A percentile compares a stretch with the other conserved stretches of the same genome.
Evolutionary conservation across 2,888 invertebrate species (phyloP).

Genomic region (Melikaiella ostensackeni): DNA sequence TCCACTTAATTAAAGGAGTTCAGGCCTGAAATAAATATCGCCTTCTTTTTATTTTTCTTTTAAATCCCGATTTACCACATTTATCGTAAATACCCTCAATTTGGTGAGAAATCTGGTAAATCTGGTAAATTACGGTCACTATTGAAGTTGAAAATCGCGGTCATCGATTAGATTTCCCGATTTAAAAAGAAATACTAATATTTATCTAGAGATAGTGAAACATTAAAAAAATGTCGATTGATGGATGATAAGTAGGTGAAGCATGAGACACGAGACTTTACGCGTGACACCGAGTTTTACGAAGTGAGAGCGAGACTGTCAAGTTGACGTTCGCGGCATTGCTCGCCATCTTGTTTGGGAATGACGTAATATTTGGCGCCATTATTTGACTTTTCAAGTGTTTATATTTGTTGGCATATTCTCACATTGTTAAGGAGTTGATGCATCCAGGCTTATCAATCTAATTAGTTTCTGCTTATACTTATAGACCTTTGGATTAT

Average conservation of each 20-base stretch:
- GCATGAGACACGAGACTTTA: conserved; percentile 16
- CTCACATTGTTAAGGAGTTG: neutral
- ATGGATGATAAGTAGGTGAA: neutral
- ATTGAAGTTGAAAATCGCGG: neutral
- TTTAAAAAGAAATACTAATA: neutral
- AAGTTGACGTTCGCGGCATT: conserved; percentile 2
- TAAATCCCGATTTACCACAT: no score
- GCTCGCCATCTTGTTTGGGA: neutral
- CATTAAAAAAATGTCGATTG: neutral
- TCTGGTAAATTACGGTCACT: no score
- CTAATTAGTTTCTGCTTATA: neutral
- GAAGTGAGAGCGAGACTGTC: conserved; percentile 1
- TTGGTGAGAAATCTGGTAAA: no score
- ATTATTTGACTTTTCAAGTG: conserved; percentile 16
- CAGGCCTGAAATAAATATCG: no score
- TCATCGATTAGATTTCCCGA: neutral
- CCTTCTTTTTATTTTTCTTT: no score
- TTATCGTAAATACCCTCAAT: no score
- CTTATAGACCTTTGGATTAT: neutral
- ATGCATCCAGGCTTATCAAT: neutral
- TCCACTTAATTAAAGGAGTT: no score
- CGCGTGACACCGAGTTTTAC: conserved; percentile 15
- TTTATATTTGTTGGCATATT: neutral
- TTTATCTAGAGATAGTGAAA: neutral
- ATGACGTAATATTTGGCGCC: conserved; percentile 25